Conservation (phyloP, 2,888 invertebrate genomes). For the Drosophila hamatofila region DNA sequence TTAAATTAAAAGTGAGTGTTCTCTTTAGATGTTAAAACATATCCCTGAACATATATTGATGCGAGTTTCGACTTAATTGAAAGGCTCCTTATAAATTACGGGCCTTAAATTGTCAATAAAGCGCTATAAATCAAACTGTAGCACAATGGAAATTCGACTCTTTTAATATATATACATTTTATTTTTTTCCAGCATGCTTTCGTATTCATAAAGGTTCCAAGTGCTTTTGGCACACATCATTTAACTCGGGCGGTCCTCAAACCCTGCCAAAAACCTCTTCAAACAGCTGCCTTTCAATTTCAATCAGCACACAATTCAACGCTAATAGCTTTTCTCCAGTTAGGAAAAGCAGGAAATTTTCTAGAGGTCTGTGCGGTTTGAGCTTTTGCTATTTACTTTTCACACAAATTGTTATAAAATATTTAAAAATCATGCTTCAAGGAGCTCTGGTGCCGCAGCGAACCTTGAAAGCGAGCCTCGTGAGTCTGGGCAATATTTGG, state of each 20-base stretch:
- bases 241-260: slow-evolving; percentile 52
- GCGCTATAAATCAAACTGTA: slow-evolving; percentile 13
- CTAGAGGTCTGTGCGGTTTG: neutral
- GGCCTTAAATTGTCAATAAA: slow-evolving; percentile 13
- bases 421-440: slow-evolving; percentile 71
- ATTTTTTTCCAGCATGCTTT: slow-evolving; percentile 19
- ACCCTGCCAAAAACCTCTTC: slow-evolving; percentile 39
- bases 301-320: slow-evolving; percentile 63
- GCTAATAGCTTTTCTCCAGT: slow-evolving; percentile 50
- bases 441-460: slow-evolving; percentile 33
- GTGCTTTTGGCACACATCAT: slow-evolving; percentile 64
- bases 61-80: slow-evolving; percentile 8
- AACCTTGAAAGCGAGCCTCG: slow-evolving; percentile 52
- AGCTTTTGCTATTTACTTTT: slow-evolving; percentile 63
- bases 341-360: slow-evolving; percentile 22
- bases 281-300: slow-evolving; percentile 64
- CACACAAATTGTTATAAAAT: slow-evolving; percentile 71
- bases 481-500: slow-evolving; percentile 17
- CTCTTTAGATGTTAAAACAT: neutral
- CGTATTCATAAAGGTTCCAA: slow-evolving; percentile 57
- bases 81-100: neutral
- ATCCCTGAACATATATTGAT: neutral
- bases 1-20: neutral
- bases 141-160: slow-evolving; percentile 14
- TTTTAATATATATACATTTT: slow-evolving; percentile 21